Base-by-base conservation (phyloP, 1,140 invertebrate species). In the Drosophila virilis region DNA sequence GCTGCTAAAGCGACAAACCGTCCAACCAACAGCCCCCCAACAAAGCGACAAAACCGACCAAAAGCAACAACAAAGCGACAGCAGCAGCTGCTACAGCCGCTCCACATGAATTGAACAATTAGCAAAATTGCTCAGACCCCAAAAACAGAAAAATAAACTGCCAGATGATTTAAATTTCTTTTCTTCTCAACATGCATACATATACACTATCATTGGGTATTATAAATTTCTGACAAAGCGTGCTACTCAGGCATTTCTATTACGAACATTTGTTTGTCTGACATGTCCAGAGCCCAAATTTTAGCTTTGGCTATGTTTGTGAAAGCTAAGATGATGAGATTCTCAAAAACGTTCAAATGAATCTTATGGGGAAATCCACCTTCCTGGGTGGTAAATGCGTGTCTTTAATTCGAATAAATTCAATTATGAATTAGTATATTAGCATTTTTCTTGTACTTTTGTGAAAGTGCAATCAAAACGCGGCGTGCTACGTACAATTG, bases 21-120 rank as follows among this genome's bases (percentile, higher is more conserved):
- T 32, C 50, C n/a, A 52, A 35, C 28, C 50, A n/a, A 35, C 50
- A 51, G 8, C 1, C 32, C 46, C 40, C 32, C 22, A 13, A 35
- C 13, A 66, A 67, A 67, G 62, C 70, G 50, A 43, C 60, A 38
- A 38, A 50, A 42, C 40, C 7, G 10, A 42, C 12, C 40, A 13
- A 42, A 12, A 52, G n/a, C 32, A 52, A 35, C 50, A 37, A 52
- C 13, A 50, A n/a, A 38, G 48, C 33, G 17, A 35, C n/a, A 48
- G 65, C 57, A 54, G 51, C 66, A 68, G 52, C 79, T 83, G 76
- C 83, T 86, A 72, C 65, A 43, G 43, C 60, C 17, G 17, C 71
- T 60, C 37, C 64, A 66, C 77, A 82, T 79, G 79, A 83, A 86
- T 86, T 77, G 83, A 86, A 80, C 76, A 89, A 88, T 88, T 88